Conservation (phyloP, 64 coral and sea anemone species). For the Pachyseris speciosa region DNA sequence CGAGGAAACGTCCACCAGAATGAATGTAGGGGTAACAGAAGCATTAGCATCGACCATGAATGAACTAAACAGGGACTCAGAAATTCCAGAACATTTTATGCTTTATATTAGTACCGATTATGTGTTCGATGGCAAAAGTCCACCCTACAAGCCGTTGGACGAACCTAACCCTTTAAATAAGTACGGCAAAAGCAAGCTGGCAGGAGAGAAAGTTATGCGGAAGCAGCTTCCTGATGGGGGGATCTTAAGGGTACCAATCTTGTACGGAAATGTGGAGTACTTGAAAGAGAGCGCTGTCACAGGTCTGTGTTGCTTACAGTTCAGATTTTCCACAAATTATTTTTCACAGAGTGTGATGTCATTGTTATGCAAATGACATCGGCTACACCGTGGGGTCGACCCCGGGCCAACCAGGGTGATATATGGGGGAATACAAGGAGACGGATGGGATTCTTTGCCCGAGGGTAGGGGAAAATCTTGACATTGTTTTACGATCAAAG, state of each 20-base stretch:
- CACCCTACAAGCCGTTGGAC: conserved; percentile 77
- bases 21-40: conserved; percentile 81
- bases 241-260: conserved; percentile 76
- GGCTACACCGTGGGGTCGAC: too few species aligned
- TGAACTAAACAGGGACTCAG: conserved; percentile 57
- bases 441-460: too few species aligned
- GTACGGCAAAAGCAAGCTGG: conserved; percentile 88
- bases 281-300: conserved; percentile 86
- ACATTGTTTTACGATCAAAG: too few species aligned
- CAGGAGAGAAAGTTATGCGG: conserved; percentile 68
- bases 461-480: too few species aligned
- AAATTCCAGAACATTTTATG: conserved; percentile 74
- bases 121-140: conserved; percentile 84
- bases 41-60: conserved; percentile 71
- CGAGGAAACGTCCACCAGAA: conserved; percentile 42
- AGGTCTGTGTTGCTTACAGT: conserved; percentile 30
- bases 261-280: conserved; percentile 85
- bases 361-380: too few species aligned
- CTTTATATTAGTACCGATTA: conserved; percentile 95
- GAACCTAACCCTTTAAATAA: conserved; percentile 83
- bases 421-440: too few species aligned
- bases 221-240: conserved; percentile 28
- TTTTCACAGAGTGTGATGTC: too few species aligned
- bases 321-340: too few species aligned
- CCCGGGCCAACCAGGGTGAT: too few species aligned